A percentile compares a stretch with the other conserved stretches of the same genome.
These are phyloP conservation scores for Hirtodrosophila trivittata DNA, from an alignment of 2,888 invertebrate genomes.

Conservation along the genomic window DNA sequence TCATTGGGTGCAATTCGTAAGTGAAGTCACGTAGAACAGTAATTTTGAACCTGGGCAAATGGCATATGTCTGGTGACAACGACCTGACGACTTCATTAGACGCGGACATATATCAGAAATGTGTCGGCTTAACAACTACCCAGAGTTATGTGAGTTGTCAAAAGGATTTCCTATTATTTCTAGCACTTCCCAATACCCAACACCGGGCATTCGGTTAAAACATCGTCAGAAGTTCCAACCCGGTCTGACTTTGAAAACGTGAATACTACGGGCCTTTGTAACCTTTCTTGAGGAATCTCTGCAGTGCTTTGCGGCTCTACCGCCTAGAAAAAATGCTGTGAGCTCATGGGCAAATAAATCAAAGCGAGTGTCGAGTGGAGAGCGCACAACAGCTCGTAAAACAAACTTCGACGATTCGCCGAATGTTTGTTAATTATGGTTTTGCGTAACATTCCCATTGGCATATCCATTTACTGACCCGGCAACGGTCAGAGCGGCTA, in stretches of 20 bases:
- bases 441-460: conserved; percentile 69
- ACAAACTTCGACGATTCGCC: conserved; percentile 54
- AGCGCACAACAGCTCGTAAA: conserved; percentile 62
- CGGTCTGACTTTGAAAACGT: conserved; percentile 30
- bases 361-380: conserved; percentile 38
- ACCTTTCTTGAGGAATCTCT: not conserved
- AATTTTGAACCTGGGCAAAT: conserved; percentile 68
- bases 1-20: conserved; percentile 73
- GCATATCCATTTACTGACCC: conserved; percentile 23
- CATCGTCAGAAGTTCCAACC: conserved; percentile 29
- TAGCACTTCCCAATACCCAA: conserved; percentile 49
- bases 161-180: conserved; percentile 74
- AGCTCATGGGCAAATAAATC: conserved; percentile 67
- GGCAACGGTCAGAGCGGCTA: conserved; percentile 40
- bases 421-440: conserved; percentile 77
- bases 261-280: conserved; percentile 6
- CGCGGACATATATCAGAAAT: conserved; percentile 66
- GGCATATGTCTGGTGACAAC: conserved; percentile 73
- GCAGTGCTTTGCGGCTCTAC: not conserved
- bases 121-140: conserved; percentile 56
- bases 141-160: conserved; percentile 69
- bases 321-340: not conserved
- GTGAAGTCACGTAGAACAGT: conserved; percentile 81
- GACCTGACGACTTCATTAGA: conserved; percentile 78
- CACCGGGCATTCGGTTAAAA: conserved; percentile 52